These are phyloP conservation scores for Drosophila monieri DNA, from an alignment of 2,888 invertebrate species.

Conservation along the genomic window DNA sequence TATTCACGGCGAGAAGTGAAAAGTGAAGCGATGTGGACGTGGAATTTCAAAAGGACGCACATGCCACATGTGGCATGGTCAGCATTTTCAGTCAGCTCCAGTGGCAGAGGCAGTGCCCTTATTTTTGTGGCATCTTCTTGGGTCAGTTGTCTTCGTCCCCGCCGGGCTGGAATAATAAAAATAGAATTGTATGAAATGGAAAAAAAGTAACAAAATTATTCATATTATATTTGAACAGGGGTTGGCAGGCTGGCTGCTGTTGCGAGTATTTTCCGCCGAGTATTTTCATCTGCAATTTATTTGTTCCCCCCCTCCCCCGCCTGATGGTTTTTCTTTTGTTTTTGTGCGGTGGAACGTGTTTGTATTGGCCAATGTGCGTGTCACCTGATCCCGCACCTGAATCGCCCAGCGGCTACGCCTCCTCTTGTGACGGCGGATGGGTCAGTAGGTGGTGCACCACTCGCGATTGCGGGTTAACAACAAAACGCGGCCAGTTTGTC, in stretches of 20 bases:
- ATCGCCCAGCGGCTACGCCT: not conserved
- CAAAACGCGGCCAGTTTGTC: conserved; percentile 59
- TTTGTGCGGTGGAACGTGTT: conserved; percentile 7
- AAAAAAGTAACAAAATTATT: conserved; percentile 48
- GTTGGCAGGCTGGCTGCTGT: conserved; percentile 3
- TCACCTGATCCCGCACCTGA: conserved; percentile 23
- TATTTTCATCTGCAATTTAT: conserved; percentile 48
- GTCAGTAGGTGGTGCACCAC: not conserved
- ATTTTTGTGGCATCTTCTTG: conserved; percentile 28
- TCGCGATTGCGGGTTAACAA: conserved; percentile 18
- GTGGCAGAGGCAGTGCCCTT: not conserved
- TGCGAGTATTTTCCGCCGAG: conserved; percentile 13
- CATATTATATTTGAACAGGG: conserved; percentile 42
- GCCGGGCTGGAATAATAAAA: not conserved
- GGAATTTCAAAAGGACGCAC: not conserved
- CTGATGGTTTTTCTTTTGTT: not conserved
- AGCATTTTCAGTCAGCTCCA: conserved; percentile 21
- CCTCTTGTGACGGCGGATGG: not conserved
- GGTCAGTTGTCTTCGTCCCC: conserved; percentile 24
- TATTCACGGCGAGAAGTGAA: conserved; percentile 7
- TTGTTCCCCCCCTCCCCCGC: conserved; percentile 5
- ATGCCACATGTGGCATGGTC: conserved; percentile 21
- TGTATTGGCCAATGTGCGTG: conserved; percentile 27
- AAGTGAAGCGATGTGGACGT: not conserved
- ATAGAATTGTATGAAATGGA: not conserved